These are phyloP conservation scores for Frieseomelitta varia DNA, from an alignment of 1,140 invertebrate species.

Conservation along the genomic window DNA sequence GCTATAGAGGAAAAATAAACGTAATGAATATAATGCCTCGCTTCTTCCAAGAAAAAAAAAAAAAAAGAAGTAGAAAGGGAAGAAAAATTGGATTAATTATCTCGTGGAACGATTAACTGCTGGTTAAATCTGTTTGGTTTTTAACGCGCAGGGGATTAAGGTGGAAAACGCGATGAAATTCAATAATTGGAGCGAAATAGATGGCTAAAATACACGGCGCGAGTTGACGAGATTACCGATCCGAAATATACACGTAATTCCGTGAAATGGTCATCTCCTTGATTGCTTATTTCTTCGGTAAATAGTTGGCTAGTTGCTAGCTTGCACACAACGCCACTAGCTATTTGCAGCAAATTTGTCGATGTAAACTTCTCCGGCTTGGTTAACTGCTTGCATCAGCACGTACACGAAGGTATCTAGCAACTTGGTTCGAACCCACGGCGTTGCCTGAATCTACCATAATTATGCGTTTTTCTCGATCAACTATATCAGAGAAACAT, in stretches of 20 bases:
- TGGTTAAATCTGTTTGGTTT: neutral
- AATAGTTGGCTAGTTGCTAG: slow-evolving; percentile 62
- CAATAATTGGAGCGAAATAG: neutral
- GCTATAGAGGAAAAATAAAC: neutral
- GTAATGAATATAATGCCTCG: neutral
- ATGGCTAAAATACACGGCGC: neutral
- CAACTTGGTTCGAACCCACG: slow-evolving; percentile 15
- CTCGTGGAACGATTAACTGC: neutral
- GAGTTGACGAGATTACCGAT: neutral
- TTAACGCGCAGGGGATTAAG: neutral
- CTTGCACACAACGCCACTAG: slow-evolving; percentile 49
- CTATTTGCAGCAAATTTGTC: slow-evolving; percentile 38
- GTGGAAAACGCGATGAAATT: neutral
- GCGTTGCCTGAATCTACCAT: neutral
- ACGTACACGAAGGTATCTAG: slow-evolving; percentile 6
- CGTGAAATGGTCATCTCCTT: neutral
- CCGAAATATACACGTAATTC: slow-evolving; percentile 16
- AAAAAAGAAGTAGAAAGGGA: neutral
- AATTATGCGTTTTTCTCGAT: neutral
- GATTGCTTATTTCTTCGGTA: slow-evolving; percentile 69
- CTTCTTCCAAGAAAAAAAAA: neutral
- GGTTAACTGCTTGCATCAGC: slow-evolving; percentile 42
- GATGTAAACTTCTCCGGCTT: slow-evolving; percentile 39
- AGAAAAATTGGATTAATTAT: neutral
- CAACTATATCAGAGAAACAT: neutral